A percentile compares a stretch with the other conserved stretches of the same genome.
Evolutionary conservation across 1,140 invertebrate genomes (phyloP).

Genomic region (Drosophila azteca): DNA sequence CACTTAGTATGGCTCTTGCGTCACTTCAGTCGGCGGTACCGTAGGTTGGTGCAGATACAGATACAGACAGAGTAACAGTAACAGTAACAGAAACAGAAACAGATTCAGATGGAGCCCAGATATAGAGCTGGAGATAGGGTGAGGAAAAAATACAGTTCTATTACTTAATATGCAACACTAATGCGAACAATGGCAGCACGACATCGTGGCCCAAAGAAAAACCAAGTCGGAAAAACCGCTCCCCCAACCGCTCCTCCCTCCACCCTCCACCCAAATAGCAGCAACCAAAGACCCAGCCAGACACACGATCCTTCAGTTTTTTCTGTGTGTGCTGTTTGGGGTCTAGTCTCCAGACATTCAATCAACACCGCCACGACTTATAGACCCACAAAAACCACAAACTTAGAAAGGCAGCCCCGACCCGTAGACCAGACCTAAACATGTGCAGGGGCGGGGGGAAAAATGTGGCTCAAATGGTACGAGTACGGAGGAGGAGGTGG

Average conservation of each 20-base stretch:
- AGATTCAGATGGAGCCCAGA: conserved; percentile 17
- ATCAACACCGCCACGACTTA: conserved; percentile 50
- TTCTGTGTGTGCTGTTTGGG: conserved; percentile 4
- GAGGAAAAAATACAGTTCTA: conserved; percentile 71
- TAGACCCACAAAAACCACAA: conserved; percentile 9
- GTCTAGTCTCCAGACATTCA: conserved; percentile 47
- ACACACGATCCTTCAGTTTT: conserved; percentile 52
- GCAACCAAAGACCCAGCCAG: conserved; percentile 43
- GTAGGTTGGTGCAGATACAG: conserved; percentile 10
- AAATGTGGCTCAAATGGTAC: conserved; percentile 11
- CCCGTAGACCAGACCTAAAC: background rate
- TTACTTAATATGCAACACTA: conserved; percentile 77
- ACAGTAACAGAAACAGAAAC: conserved; percentile 1
- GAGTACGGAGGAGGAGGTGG: conserved; percentile 22
- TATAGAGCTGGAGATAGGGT: conserved; percentile 38
- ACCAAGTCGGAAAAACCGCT: conserved; percentile 9
- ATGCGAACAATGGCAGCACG: conserved; percentile 75
- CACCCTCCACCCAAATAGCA: background rate
- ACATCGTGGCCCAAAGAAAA: conserved; percentile 51
- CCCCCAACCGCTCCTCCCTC: too few species aligned
- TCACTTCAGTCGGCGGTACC: conserved; percentile 51
- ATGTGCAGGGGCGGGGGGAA: conserved; percentile 1
- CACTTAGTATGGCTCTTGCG: conserved; percentile 45
- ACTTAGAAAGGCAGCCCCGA: conserved; percentile 46
- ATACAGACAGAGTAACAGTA: too few species aligned